Base-by-base conservation (phyloP, 2,113 vertebrate genomes). In the Trichechus manatus region DNA sequence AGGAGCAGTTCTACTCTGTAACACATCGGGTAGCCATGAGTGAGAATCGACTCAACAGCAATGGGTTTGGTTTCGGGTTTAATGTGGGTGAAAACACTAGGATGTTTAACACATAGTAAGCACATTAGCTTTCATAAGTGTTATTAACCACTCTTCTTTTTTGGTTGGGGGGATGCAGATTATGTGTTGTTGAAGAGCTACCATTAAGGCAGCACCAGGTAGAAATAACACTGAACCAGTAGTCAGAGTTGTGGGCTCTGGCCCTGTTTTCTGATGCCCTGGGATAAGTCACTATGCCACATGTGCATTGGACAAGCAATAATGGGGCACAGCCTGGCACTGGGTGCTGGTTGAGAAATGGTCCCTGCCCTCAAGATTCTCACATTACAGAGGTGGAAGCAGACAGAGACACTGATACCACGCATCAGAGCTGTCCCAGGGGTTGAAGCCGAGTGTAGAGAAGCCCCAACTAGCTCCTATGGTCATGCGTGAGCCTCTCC, bases 291-390 rank as follows among this genome's bases (percentile, higher is more conserved):
- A n/a, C 42, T 47, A 6, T 15, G 44, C 39, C 47, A 33, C 9
- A 31, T 22, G 7, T 1, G 27, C 56, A 14, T 53, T 81, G 6
- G 31, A 0, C 15, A 74, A 68, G 47, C 29, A 25, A 2, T 6
- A 6, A 27, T 3, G 11, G 75, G 63, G 15, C 33, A 6, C 0
- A 39, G 39, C 31, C 29, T 31, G 10, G 27, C 1, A 0, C 7
- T 68, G 56, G 36, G 19, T 10, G 4, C 59, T 47, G 50, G 50
- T 9, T 29, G 15, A 59, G 61, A 64, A 72, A 56, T 0, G 5
- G 5, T 8, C 17, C 50, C 42, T 64, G 50, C 9, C 42, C 39
- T 64, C 9, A 0, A 1, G 31, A 11, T 19, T 39, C 11, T 64
- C 70, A 59, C 13, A 5, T 7, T 25, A 2, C 14, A 17, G 86